Base-by-base conservation (phyloP, 30 jellyfish, hydroid and myxozoan species). In the Aurelia aurita complex sp. Pacific region DNA sequence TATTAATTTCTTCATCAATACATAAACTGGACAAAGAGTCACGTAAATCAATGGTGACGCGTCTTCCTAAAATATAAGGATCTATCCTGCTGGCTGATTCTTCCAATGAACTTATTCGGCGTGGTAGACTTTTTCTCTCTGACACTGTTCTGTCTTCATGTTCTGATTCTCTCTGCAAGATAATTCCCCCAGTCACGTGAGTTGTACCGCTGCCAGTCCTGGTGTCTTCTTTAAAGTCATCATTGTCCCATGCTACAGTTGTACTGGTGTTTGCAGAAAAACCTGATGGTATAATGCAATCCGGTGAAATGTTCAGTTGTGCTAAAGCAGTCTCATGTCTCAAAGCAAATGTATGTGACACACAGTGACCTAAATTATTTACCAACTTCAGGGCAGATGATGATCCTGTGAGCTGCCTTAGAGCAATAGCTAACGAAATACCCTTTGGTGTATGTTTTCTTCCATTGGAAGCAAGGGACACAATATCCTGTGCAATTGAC, bases 331-430 rank as follows among this genome's bases (percentile, higher is more conserved):
- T 86, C 64, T 86, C 96, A 52, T 76, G 74, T 18, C 92, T 13
- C 10, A 86, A 57, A 43, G 63, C 72, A 67, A 62, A 73, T n/a
- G 55, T 64, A 64, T 77, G 81, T 10, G 96, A 86, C 35, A 80
- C 74, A 33, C 91, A 86, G 77, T 86, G 96, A 55, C 96, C 92
- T 16, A 86, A 86, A 16, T 69, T 61, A 50, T 77, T 76, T 35
- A 86, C 33, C 53, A 86, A 18, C 55, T 77, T 85, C 17, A 86
- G 69, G 34, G 66, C 81, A 19, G 40, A 42, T 5, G 76, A 69
- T 40, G 91, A 85, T 17, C 94, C 94, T 33, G 94, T 74, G 43
- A 85, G 79, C 68, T 85, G 92, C 77, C 96, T 77, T 52, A 69
- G 14, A 10, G 96, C 96, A 79, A 86, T 66, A 40, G 85, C 92